Evolutionary conservation across 2,888 invertebrate species (phyloP), one percentile per base, ranked within the genome.

Genomic region (Drosophila testacea): DNA sequence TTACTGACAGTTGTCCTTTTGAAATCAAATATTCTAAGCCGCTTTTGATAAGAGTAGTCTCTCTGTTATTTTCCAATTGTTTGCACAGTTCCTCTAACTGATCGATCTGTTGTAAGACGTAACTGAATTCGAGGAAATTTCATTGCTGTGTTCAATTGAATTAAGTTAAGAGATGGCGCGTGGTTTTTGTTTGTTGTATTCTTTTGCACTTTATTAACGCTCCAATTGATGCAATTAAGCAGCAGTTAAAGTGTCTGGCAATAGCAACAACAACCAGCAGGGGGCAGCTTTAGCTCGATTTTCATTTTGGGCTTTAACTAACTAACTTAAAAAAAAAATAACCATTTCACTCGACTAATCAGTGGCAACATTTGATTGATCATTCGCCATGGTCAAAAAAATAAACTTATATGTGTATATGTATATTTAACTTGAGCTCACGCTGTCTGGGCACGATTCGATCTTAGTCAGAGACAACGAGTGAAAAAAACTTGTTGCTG

Each of bases 161-260:
- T 81, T 79, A 56, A 65, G 52, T 65, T 65, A 55, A 56, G 55
- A 56, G 55, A 39, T 65, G 69, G 38, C 73, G 57, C 59, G 63
- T 68, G 67, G 27, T 57, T 55, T 5, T 36, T 30, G 30, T 16
- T 4, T 41, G 32, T 16, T 39, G 38, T 27, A 22, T 22, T 22
- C 22, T 22, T 22, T 22, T 22, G 22, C 39, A 50, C 44, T 27
- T 46, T 46, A 73, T 76, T 73, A 86, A 86, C 68, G 87, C 88
- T 84, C 85, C 88, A 83, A 84, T 83, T 83, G 84, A 61, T 83
- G 76, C 76, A 77, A 78, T 78, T 79, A 75, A 73, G 63, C 54
- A 34, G 16, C 39, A 54, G 54, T 28, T 51, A 28, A 46, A 46
- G 34, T 28, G 51, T 54, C 32, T 54, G 36, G 38, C 44, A 41